Evolutionary conservation across 1,140 invertebrate genomes (phyloP).

Genomic region (Samia ricini): DNA sequence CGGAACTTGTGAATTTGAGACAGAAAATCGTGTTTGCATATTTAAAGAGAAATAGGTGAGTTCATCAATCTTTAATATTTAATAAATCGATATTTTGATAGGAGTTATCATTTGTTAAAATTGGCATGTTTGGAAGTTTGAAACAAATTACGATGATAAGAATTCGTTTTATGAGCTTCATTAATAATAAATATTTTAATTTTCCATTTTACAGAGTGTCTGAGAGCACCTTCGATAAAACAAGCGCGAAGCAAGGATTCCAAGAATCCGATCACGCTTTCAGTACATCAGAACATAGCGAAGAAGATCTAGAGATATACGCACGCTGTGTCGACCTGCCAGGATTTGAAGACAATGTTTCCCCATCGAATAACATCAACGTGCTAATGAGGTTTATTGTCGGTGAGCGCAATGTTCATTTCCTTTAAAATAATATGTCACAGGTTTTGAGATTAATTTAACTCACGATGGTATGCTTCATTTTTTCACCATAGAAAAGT

Average conservation of each 20-base stretch:
- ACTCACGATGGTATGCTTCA: too few species aligned
- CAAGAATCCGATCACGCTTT: conserved; percentile 67
- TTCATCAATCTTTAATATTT: neutral
- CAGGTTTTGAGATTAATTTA: too few species aligned
- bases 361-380: conserved; percentile 86
- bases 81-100: neutral
- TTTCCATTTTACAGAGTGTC: conserved; percentile 30
- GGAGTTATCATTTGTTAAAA: neutral
- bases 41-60: conserved; percentile 70
- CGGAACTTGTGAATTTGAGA: conserved; percentile 61
- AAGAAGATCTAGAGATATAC: conserved; percentile 87
- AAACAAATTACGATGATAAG: too few species aligned
- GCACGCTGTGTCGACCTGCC: conserved; percentile 86
- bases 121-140: too few species aligned
- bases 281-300: conserved; percentile 84
- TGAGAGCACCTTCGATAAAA: conserved; percentile 47
- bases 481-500: too few species aligned
- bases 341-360: conserved; percentile 91
- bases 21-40: conserved; percentile 73
- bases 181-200: too few species aligned
- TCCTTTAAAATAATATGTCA: too few species aligned
- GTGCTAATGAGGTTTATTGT: conserved; percentile 85
- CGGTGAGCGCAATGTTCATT: conserved; percentile 76
- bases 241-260: conserved; percentile 32
- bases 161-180: too few species aligned